A percentile compares a stretch with the other conserved stretches of the same genome.
Conservation (phyloP, 1,140 invertebrate genomes). For the Drosophila oshimai region DNA sequence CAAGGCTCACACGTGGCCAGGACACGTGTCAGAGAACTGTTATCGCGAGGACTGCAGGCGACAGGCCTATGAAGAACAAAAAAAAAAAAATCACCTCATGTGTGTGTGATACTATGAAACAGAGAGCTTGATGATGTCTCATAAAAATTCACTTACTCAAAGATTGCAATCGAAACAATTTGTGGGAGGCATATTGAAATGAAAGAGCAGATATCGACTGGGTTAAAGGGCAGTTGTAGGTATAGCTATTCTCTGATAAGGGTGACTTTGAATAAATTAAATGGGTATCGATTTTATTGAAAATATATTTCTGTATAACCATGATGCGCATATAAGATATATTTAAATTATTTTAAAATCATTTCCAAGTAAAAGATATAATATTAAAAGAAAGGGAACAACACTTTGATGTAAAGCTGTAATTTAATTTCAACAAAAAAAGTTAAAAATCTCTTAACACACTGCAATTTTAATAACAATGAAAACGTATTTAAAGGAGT, state of each 20-base stretch:
- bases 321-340: no score
- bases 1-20: slow-evolving; percentile 49
- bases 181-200: slow-evolving; percentile 10
- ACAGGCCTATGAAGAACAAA: slow-evolving; percentile 6
- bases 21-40: slow-evolving; percentile 60
- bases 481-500: no score
- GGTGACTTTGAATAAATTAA: neutral
- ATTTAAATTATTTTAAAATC: no score
- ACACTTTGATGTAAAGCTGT: no score
- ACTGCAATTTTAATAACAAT: no score
- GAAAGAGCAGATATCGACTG: neutral
- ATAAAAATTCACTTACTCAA: slow-evolving; percentile 69
- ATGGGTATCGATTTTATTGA: no score
- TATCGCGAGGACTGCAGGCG: slow-evolving; percentile 56
- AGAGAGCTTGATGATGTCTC: slow-evolving; percentile 45
- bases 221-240: neutral
- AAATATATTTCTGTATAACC: no score
- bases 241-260: neutral
- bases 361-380: no score
- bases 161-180: slow-evolving; percentile 35
- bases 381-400: no score
- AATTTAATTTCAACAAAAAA: no score
- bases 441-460: no score
- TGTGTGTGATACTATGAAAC: slow-evolving; percentile 32
- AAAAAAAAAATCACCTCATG: neutral